Conservation (phyloP, 2,888 invertebrate genomes). For the Dysmachus trigonus region DNA sequence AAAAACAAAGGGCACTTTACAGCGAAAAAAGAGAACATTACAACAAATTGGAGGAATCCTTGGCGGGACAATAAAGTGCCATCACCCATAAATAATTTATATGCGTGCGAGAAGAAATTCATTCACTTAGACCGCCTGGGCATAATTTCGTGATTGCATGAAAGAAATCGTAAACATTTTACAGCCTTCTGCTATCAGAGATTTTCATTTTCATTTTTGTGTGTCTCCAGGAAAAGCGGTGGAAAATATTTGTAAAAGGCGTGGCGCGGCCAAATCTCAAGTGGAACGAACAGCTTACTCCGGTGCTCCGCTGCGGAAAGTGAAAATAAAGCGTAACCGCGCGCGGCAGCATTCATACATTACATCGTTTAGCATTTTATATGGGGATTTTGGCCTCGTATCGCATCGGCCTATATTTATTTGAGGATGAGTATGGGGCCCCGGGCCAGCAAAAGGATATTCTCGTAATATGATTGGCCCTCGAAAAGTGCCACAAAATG, state of each 20-base stretch:
- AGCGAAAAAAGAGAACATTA: neutral
- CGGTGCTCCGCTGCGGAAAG: constrained; percentile 1
- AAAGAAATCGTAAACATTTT: constrained; percentile 39
- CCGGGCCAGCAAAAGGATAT: neutral
- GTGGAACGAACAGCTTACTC: neutral
- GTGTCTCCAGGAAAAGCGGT: neutral
- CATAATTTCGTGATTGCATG: constrained; percentile 7
- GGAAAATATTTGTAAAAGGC: constrained; percentile 16
- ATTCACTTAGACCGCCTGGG: neutral
- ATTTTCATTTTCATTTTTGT: constrained; percentile 18
- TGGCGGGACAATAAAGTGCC: neutral
- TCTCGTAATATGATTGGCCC: constrained; percentile 24
- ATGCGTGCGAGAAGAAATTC: neutral
- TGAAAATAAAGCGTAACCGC: constrained; percentile 22
- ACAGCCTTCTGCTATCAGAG: constrained; percentile 7
- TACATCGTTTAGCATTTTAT: constrained; percentile 4
- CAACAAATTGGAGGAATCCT: neutral
- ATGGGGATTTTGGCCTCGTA: neutral
- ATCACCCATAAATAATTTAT: neutral
- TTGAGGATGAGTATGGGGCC: neutral
- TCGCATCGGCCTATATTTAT: neutral
- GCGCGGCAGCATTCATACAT: constrained; percentile 10
- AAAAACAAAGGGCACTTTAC: neutral
- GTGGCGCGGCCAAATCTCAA: neutral
- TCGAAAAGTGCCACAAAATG: constrained; percentile 2